Base-by-base conservation (phyloP, 2,888 invertebrate species). In the Reticulitermes lucifugus region DNA sequence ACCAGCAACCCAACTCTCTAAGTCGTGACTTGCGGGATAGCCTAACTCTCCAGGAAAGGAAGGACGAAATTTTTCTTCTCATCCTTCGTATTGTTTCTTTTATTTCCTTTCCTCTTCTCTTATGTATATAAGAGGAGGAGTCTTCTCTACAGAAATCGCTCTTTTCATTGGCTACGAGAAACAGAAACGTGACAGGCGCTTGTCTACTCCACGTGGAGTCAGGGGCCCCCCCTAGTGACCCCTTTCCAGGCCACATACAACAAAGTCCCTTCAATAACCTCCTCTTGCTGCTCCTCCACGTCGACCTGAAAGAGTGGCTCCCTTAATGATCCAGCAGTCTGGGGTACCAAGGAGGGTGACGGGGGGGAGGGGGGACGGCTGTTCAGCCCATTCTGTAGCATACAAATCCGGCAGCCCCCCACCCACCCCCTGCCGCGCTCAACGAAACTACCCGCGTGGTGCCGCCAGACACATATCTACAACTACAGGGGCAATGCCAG, bases 21-120 rank as follows among this genome's bases (percentile, higher is more conserved):
- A 83, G 82, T 60, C 83, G 75, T 85, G 85, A 83, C 86, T 85
- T 86, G 86, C 86, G 85, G 86, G 85, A 83, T 85, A 84, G 86
- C 84, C 85, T 86, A 86, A 80, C 86, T 82, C 84, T 84, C 86
- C 84, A 86, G 85, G 85, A 86, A 86, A 85, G 85, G 86, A 86
- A 85, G 83, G 79, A 86, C 79, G 82, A 86, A 86, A 83, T 84
- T 86, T 85, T 86, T 84, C 84, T 81, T 84, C 79, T 81, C 46
- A 25, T 25, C 79, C 77, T 77, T 82, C 59, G 84, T 84, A 79
- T 83, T 84, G 84, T 60, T 35, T 60, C 82, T 82, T 83, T 55
- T 51, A 25, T 41, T 46, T 73, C 12, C 55, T 75, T 83, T 83
- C 35, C 73, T 75, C 59, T 35, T 75, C 59, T 65, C 35, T 46